Evolutionary conservation across 2,797 vertebrate species (phyloP).

Genomic region (Coranthus polyacanthus): DNA sequence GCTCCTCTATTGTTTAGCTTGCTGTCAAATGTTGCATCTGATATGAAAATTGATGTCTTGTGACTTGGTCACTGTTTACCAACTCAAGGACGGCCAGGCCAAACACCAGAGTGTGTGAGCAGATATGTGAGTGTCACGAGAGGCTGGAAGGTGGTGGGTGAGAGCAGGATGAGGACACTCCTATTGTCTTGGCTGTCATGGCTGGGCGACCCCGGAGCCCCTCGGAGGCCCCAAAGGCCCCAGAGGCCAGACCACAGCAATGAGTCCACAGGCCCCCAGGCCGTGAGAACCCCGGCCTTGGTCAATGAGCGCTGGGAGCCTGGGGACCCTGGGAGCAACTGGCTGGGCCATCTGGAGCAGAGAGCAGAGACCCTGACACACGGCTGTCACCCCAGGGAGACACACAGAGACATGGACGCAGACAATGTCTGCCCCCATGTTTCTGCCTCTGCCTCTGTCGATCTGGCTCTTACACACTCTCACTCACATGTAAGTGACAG

Average conservation of each 20-base stretch:
- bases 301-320: slow-evolving; percentile 78
- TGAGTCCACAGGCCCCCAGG: slow-evolving; percentile 76
- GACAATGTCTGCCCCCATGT: slow-evolving; percentile 67
- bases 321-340: slow-evolving; percentile 75
- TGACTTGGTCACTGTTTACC: slow-evolving; percentile 39
- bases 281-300: slow-evolving; percentile 83
- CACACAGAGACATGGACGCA: slow-evolving; percentile 57
- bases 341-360: slow-evolving; percentile 82
- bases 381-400: slow-evolving; percentile 77
- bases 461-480: slow-evolving; percentile 12
- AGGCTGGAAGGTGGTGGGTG: slow-evolving; percentile 69
- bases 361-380: slow-evolving; percentile 80
- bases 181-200: slow-evolving; percentile 81
- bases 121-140: slow-evolving; percentile 57
- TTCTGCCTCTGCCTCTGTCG: slow-evolving; percentile 60
- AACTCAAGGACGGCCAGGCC: slow-evolving; percentile 58
- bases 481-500: slow-evolving; percentile 22
- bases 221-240: slow-evolving; percentile 79
- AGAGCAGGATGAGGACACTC: slow-evolving; percentile 68
- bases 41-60: slow-evolving; percentile 12
- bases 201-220: slow-evolving; percentile 76
- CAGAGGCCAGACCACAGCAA: slow-evolving; percentile 78
- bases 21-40: slow-evolving; percentile 12
- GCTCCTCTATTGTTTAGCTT: not conserved
- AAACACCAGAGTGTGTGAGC: slow-evolving; percentile 49